A percentile compares a stretch with the other conserved stretches of the same genome.
Conservation (phyloP, 2,113 vertebrate species). For the Daboia siamensis region DNA sequence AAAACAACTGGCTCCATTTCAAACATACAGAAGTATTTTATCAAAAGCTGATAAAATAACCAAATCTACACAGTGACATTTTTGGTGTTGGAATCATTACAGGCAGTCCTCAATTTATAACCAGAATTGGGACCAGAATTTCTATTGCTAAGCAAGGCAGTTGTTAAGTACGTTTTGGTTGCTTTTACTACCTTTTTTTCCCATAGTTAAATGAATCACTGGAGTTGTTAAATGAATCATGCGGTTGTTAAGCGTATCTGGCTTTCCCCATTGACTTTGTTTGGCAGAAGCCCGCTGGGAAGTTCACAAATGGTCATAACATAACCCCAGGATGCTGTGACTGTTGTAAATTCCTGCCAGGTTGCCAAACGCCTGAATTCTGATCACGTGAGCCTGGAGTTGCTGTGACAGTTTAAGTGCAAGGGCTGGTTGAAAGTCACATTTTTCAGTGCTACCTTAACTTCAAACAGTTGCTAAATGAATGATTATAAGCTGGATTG, state of each 20-base stretch:
- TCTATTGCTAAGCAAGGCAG: neutral
- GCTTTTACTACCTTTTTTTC: neutral
- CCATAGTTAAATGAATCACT: neutral
- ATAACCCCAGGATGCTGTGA: neutral
- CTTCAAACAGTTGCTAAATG: neutral
- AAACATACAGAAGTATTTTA: neutral
- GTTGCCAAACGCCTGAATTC: neutral
- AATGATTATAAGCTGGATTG: neutral
- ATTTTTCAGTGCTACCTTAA: neutral
- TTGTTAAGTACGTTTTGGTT: neutral
- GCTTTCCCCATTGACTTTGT: neutral
- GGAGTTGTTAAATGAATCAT: neutral
- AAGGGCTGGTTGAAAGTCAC: neutral
- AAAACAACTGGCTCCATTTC: neutral
- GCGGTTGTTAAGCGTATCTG: neutral
- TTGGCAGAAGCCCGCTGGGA: neutral
- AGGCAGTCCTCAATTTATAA: neutral
- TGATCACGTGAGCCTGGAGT: neutral
- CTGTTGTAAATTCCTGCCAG: neutral
- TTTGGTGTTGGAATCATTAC: neutral
- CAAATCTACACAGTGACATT: neutral
- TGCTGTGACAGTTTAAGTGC: neutral
- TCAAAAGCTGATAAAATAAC: neutral
- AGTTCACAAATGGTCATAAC: neutral
- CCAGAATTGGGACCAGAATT: neutral